Evolutionary conservation across 2,888 invertebrate species (phyloP).

Genomic region (Acrobasis consociella): DNA sequence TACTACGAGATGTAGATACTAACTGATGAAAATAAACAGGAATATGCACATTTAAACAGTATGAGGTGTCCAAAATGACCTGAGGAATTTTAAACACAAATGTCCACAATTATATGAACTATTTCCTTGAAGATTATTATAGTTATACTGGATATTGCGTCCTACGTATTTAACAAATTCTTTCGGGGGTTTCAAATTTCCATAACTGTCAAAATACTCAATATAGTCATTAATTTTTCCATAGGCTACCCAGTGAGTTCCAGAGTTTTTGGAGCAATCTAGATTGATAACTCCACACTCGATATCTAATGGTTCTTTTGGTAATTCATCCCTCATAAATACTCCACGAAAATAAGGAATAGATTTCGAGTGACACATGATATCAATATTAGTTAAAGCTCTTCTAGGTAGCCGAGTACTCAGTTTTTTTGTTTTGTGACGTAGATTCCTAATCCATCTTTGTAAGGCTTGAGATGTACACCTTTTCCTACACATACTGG

Average conservation of each 20-base stretch:
- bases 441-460: too few species aligned
- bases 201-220: conserved; percentile 19
- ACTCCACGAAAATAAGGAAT: conserved; percentile 22
- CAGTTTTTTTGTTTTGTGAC: too few species aligned
- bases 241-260: conserved; percentile 15
- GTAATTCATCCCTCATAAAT: conserved; percentile 20
- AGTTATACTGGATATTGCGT: neutral
- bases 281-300: neutral
- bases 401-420: too few species aligned
- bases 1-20: neutral
- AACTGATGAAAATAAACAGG: neutral
- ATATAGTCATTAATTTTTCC: conserved; percentile 9
- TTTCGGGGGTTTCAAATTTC: conserved; percentile 1
- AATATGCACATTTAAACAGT: neutral
- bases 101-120: conserved; percentile 1
- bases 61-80: neutral
- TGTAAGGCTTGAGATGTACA: too few species aligned
- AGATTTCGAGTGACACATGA: too few species aligned
- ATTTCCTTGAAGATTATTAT: neutral
- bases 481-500: too few species aligned
- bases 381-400: too few species aligned
- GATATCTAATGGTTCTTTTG: conserved; percentile 10
- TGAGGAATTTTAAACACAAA: neutral
- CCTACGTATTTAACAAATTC: conserved; percentile 4
- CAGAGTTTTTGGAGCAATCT: too few species aligned